phyloP scores from a whole-genome alignment of 1,140 invertebrate species.

The Zaprionus inermis region DNA sequence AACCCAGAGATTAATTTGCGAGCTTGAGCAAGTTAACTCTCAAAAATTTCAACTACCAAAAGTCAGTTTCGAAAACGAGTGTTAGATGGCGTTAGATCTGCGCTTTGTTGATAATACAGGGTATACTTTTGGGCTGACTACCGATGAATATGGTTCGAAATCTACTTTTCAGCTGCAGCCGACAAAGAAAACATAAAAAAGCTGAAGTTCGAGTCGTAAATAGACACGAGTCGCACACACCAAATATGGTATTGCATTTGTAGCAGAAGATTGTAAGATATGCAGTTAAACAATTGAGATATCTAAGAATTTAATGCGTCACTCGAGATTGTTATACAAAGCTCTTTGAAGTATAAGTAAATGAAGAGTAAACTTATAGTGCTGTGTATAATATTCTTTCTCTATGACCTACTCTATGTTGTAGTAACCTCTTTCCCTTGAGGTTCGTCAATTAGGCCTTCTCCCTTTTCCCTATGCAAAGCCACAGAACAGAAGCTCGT shows the following conservation, averaged over 20 bases:
- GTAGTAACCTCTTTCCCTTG: neutral
- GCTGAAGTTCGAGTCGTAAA: neutral
- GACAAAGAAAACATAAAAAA: neutral
- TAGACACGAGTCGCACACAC: neutral
- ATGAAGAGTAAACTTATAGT: too few relatives aligned
- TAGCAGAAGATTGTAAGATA: neutral
- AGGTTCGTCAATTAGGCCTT: neutral
- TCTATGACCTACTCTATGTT: neutral
- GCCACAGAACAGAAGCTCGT: slow-evolving; percentile 31
- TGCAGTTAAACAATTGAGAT: neutral
- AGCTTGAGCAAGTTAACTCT: neutral
- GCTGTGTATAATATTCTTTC: too few relatives aligned
- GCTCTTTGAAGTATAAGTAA: too few relatives aligned
- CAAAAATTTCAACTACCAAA: neutral
- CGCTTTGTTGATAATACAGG: neutral
- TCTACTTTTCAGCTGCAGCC: slow-evolving; percentile 21
- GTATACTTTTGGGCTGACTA: slow-evolving; percentile 36
- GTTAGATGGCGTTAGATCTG: slow-evolving; percentile 28
- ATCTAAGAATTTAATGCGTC: neutral
- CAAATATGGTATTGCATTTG: neutral
- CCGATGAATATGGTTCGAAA: neutral
- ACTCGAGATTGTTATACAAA: neutral
- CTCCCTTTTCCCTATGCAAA: neutral
- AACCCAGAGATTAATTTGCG: neutral
- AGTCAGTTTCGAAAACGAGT: slow-evolving; percentile 1